These are phyloP conservation scores for Sarcophaga bullata DNA, from an alignment of 1,140 invertebrate genomes.

Conservation along the genomic window DNA sequence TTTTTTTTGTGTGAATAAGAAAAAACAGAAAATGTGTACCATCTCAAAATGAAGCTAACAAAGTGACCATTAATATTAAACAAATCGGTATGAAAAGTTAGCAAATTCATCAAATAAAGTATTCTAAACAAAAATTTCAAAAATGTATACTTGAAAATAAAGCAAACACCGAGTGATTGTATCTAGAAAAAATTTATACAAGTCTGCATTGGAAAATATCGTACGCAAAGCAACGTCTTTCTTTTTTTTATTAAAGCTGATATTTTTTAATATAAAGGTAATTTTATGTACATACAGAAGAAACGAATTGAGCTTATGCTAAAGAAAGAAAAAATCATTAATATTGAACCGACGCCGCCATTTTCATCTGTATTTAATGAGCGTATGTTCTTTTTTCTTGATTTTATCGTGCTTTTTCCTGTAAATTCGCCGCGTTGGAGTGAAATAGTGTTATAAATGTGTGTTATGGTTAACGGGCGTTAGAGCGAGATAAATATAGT, in stretches of 20 bases:
- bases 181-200: not conserved
- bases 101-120: too few relatives aligned
- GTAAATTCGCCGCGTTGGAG: conserved; percentile 29
- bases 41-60: conserved; percentile 31
- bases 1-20: conserved; percentile 30
- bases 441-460: not conserved
- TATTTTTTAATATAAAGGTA: conserved; percentile 33
- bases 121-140: not conserved
- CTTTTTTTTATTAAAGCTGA: conserved; percentile 14
- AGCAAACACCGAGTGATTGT: not conserved
- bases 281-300: not conserved
- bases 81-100: not conserved
- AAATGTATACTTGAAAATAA: conserved; percentile 3
- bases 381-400: conserved; percentile 39
- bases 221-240: not conserved
- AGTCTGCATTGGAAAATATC: conserved; percentile 24
- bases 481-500: conserved; percentile 6
- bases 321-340: conserved; percentile 34
- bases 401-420: conserved; percentile 23
- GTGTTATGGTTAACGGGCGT: not conserved
- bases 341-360: conserved; percentile 42
- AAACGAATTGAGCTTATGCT: not conserved
- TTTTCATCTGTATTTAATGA: conserved; percentile 42
- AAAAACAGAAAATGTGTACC: conserved; percentile 28
- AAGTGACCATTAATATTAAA: conserved; percentile 15